These are phyloP conservation scores for Ranitomeya imitator DNA, from an alignment of 2,113 vertebrate genomes.

Conservation along the genomic window DNA sequence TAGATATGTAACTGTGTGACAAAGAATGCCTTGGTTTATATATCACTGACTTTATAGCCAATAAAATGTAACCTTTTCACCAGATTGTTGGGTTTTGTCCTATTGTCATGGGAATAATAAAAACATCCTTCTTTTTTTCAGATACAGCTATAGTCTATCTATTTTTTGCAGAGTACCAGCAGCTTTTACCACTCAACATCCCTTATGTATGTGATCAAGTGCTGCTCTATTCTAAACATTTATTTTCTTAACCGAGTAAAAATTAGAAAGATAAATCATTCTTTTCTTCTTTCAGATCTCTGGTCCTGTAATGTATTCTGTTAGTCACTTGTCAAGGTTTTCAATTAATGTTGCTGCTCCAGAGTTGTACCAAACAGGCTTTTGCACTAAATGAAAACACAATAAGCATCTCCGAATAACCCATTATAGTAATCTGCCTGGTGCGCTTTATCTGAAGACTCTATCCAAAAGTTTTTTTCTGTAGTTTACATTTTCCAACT, in stretches of 20 bases:
- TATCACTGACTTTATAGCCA: not conserved
- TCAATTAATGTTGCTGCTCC: conserved; percentile 17
- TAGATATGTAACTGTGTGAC: too few relatives aligned
- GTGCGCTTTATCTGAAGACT: conserved; percentile 1
- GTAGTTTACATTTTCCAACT: not conserved
- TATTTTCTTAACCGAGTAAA: conserved; percentile 31
- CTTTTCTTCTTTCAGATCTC: conserved; percentile 7
- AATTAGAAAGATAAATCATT: conserved; percentile 39
- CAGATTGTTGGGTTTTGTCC: not conserved
- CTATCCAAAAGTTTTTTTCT: not conserved
- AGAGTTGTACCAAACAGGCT: not conserved
- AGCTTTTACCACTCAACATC: not conserved
- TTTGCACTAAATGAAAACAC: not conserved
- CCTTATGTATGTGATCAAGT: conserved; percentile 17
- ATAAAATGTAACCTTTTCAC: conserved; percentile 26
- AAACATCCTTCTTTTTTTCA: conserved; percentile 1
- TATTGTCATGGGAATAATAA: conserved; percentile 17
- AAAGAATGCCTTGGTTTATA: not conserved
- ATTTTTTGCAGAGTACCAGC: not conserved
- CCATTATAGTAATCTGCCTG: not conserved
- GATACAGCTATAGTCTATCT: conserved; percentile 8
- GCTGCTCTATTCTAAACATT: conserved; percentile 40
- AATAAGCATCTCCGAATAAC: not conserved
- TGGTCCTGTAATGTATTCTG: not conserved
- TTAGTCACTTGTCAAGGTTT: conserved; percentile 19